A percentile compares a stretch with the other conserved stretches of the same genome.
These are phyloP conservation scores for Hermaeophaga mercurialis DNA, from an alignment of 2,888 invertebrate species.

Conservation along the genomic window DNA sequence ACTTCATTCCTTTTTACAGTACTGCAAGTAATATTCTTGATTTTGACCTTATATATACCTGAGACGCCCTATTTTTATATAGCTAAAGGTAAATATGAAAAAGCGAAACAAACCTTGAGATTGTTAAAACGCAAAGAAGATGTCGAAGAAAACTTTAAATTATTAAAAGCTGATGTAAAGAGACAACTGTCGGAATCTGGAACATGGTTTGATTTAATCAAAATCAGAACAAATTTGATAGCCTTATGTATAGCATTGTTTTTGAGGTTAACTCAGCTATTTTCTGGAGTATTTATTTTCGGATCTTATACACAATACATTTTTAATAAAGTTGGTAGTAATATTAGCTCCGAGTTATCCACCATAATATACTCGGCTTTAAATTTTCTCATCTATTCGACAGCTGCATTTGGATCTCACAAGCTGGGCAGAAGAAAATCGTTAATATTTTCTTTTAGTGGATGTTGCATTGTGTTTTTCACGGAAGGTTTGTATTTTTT, in stretches of 20 bases:
- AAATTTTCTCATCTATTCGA: slow-evolving; percentile 22
- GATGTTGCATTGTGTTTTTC: slow-evolving; percentile 34
- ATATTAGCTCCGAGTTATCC: slow-evolving; percentile 33
- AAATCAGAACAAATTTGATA: slow-evolving; percentile 44
- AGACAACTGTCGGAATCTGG: slow-evolving; percentile 49
- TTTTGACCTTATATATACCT: slow-evolving; percentile 65
- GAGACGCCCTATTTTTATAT: slow-evolving; percentile 57
- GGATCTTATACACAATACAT: slow-evolving; percentile 46
- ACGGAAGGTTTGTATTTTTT: slow-evolving; percentile 41
- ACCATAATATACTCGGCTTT: slow-evolving; percentile 39
- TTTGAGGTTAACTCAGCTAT: slow-evolving; percentile 45
- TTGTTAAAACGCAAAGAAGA: slow-evolving; percentile 38
- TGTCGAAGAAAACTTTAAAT: slow-evolving; percentile 41
- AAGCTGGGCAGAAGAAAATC: slow-evolving; percentile 41
- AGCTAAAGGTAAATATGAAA: slow-evolving; percentile 38
- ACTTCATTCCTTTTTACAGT: slow-evolving; percentile 63
- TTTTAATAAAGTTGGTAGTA: slow-evolving; percentile 47
- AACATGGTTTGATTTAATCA: slow-evolving; percentile 46
- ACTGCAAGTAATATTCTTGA: slow-evolving; percentile 63
- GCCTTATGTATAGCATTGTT: slow-evolving; percentile 45
- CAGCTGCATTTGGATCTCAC: slow-evolving; percentile 38
- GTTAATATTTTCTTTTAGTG: slow-evolving; percentile 40
- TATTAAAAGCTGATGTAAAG: slow-evolving; percentile 42
- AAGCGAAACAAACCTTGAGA: slow-evolving; percentile 42
- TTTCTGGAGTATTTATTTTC: slow-evolving; percentile 45